Conservation (phyloP, 1,140 invertebrate genomes). For the Hetaerina americana region DNA sequence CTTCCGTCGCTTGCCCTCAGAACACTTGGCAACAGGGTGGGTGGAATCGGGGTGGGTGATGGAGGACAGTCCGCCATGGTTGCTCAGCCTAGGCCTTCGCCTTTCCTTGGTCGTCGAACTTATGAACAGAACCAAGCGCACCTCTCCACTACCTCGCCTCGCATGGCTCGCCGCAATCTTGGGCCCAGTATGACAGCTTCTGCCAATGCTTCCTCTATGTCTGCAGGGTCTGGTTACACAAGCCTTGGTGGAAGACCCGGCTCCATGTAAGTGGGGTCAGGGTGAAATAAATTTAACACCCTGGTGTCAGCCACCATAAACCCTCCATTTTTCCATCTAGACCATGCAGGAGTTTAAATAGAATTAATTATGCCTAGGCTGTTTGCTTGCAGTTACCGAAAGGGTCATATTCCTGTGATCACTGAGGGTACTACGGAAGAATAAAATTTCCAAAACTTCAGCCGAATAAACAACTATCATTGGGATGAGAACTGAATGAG, state of each 20-base stretch:
- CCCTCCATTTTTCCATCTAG: no score
- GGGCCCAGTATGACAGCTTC: neutral
- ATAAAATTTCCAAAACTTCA: no score
- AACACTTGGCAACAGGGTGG: neutral
- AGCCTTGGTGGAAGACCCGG: constrained; percentile 14
- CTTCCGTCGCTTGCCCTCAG: neutral
- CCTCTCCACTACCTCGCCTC: neutral
- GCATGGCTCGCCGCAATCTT: constrained; percentile 1
- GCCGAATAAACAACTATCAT: no score
- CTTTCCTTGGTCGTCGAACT: constrained; percentile 17
- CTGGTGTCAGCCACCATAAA: no score
- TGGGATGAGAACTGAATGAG: no score
- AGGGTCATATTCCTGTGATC: no score
- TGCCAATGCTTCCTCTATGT: neutral
- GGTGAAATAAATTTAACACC: no score
- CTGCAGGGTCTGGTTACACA: neutral
- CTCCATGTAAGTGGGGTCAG: constrained; percentile 14
- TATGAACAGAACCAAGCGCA: constrained; percentile 17
- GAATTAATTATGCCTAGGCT: no score
- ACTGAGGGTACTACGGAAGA: no score
- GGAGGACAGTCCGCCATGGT: neutral
- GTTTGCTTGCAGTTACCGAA: no score
- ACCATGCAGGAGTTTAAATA: no score
- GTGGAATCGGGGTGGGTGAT: neutral
- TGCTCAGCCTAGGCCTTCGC: constrained; percentile 11